Conservation (phyloP, 2,888 invertebrate genomes). For the Agapostemon virescens region DNA sequence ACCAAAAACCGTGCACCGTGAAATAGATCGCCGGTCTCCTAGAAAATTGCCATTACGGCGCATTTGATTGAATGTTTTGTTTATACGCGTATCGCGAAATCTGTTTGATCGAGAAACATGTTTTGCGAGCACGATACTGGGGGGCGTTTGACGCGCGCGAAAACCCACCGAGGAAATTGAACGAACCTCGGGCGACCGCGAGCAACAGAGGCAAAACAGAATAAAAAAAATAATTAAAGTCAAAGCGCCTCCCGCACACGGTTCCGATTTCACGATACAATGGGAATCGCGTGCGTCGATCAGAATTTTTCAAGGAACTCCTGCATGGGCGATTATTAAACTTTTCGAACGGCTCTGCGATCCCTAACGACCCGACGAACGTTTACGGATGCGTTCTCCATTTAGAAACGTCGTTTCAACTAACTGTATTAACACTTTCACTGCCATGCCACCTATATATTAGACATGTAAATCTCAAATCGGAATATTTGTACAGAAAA, state of each 20-base stretch:
- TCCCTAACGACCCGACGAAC: background rate
- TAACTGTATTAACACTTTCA: no score
- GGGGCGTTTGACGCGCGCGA: constrained; percentile 36
- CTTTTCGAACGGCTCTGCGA: background rate
- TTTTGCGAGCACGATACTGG: constrained; percentile 36
- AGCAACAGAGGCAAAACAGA: background rate
- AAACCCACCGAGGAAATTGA: constrained; percentile 33
- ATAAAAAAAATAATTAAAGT: no score
- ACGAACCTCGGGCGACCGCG: constrained; percentile 36
- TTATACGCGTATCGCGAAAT: constrained; percentile 46
- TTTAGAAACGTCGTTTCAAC: background rate
- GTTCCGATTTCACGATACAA: constrained; percentile 23
- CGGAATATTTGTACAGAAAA: no score
- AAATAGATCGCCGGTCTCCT: constrained; percentile 47
- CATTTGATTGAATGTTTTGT: constrained; percentile 51
- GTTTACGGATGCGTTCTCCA: background rate
- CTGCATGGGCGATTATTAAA: background rate
- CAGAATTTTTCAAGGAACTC: background rate
- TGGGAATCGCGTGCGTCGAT: background rate
- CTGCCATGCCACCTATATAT: no score
- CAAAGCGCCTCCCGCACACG: background rate
- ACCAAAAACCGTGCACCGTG: constrained; percentile 38
- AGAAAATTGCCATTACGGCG: constrained; percentile 54
- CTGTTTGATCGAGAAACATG: constrained; percentile 50
- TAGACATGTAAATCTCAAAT: no score